Conservation (phyloP, 2,888 invertebrate genomes). For the Parnassius orleans region DNA sequence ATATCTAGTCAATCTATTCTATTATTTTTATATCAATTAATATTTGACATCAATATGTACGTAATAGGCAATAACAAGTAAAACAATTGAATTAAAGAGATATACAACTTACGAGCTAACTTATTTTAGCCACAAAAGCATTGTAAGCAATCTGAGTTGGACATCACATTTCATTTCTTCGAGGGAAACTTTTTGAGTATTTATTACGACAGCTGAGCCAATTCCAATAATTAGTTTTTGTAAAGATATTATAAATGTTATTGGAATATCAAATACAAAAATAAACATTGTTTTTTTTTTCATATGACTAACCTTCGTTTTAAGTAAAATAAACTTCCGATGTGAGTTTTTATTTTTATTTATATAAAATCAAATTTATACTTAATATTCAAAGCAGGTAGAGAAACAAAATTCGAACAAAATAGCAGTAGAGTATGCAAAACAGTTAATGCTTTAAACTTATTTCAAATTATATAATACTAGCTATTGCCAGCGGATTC, state of each 20-base stretch:
- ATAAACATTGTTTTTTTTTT: slow-evolving; percentile 5
- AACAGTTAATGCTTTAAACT: too few species aligned
- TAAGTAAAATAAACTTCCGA: neutral
- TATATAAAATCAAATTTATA: neutral
- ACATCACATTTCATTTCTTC: slow-evolving; percentile 50
- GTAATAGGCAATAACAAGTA: slow-evolving; percentile 32
- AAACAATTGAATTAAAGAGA: slow-evolving; percentile 47
- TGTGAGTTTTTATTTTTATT: neutral
- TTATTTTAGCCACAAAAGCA: slow-evolving; percentile 72
- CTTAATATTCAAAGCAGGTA: too few species aligned
- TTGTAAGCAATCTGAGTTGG: slow-evolving; percentile 59
- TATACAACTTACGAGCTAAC: slow-evolving; percentile 64
- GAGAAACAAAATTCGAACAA: too few species aligned
- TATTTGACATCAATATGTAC: too few species aligned
- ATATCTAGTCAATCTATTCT: neutral
- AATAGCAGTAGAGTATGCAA: too few species aligned
- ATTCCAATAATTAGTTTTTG: slow-evolving; percentile 25
- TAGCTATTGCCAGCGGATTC: too few species aligned
- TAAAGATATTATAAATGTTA: slow-evolving; percentile 23
- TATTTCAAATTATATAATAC: too few species aligned
- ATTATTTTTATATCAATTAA: too few species aligned
- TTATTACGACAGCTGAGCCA: slow-evolving; percentile 56
- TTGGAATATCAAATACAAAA: slow-evolving; percentile 20
- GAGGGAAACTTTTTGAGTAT: slow-evolving; percentile 55
- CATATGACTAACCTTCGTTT: neutral